Conservation (phyloP, 2,888 invertebrate species). For the Xestobium rufovillosum region DNA sequence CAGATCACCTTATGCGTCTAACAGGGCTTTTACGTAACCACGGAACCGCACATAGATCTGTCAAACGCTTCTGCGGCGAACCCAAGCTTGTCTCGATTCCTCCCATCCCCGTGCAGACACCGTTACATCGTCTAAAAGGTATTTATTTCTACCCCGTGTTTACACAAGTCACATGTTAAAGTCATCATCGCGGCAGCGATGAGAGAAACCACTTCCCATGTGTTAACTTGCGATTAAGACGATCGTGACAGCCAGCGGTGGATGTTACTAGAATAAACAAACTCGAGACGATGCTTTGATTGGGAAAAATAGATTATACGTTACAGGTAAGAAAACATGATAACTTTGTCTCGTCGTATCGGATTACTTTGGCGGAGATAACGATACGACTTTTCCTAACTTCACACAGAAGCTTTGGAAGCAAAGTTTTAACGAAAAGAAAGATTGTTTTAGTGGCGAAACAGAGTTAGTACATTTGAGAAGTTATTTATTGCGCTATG, state of each 20-base stretch:
- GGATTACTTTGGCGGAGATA: too few relatives aligned
- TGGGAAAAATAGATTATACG: too few relatives aligned
- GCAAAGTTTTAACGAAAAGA: too few relatives aligned
- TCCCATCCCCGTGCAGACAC: conserved; percentile 21
- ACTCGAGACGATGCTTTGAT: too few relatives aligned
- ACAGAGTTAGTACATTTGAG: too few relatives aligned
- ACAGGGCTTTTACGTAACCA: conserved; percentile 31
- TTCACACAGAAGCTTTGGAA: too few relatives aligned
- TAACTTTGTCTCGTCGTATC: too few relatives aligned
- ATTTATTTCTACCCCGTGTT: conserved; percentile 1
- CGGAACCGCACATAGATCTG: conserved; percentile 35
- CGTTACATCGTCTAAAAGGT: conserved; percentile 16
- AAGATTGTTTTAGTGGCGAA: too few relatives aligned
- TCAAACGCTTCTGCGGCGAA: conserved; percentile 27
- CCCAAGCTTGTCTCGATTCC: conserved; percentile 16
- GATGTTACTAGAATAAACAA: not conserved
- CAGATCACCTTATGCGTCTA: conserved; percentile 36
- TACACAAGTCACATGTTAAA: conserved; percentile 4
- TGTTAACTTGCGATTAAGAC: conserved; percentile 4
- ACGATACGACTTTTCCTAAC: too few relatives aligned
- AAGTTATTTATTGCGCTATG: too few relatives aligned
- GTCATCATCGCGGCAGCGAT: conserved; percentile 4
- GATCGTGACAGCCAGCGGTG: not conserved
- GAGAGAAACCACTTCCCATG: conserved; percentile 3
- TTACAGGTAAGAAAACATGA: too few relatives aligned